A percentile compares a stretch with the other conserved stretches of the same genome.
phyloP scores from a whole-genome alignment of 2,888 invertebrate genomes.

The Aspidiotus destructor region DNA sequence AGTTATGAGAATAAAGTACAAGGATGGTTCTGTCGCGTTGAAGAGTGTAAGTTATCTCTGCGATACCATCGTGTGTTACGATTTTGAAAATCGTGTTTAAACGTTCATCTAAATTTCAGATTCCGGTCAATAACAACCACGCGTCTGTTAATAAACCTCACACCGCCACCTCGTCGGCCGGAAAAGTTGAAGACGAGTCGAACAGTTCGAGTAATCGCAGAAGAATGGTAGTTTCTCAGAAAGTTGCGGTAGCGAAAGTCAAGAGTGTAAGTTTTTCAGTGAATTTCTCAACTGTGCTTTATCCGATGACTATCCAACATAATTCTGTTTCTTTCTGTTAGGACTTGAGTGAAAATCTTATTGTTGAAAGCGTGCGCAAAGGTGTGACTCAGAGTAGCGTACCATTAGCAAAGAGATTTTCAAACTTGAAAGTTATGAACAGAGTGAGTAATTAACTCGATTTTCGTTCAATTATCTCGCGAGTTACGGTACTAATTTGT shows the following conservation, averaged over 20 bases:
- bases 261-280: constrained; percentile 7
- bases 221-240: constrained; percentile 15
- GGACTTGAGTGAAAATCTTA: constrained; percentile 14
- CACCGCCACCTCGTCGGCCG: background rate
- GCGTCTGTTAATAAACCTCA: background rate
- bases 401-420: constrained; percentile 21
- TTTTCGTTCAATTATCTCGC: too few species aligned
- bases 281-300: too few species aligned
- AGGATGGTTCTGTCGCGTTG: constrained; percentile 24
- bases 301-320: background rate
- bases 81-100: background rate
- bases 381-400: constrained; percentile 28
- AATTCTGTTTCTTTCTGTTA: background rate
- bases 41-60: constrained; percentile 20
- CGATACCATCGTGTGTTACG: background rate
- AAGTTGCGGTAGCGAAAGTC: background rate
- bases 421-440: constrained; percentile 12
- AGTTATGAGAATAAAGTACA: constrained; percentile 25
- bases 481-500: background rate
- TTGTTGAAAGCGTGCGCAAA: constrained; percentile 26
- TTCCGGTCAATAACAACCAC: background rate
- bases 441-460: background rate
- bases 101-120: background rate
- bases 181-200: background rate
- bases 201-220: background rate